Evolutionary conservation across 2,113 vertebrate genomes (phyloP).

Genomic region (Datnioides undecimradiatus): DNA sequence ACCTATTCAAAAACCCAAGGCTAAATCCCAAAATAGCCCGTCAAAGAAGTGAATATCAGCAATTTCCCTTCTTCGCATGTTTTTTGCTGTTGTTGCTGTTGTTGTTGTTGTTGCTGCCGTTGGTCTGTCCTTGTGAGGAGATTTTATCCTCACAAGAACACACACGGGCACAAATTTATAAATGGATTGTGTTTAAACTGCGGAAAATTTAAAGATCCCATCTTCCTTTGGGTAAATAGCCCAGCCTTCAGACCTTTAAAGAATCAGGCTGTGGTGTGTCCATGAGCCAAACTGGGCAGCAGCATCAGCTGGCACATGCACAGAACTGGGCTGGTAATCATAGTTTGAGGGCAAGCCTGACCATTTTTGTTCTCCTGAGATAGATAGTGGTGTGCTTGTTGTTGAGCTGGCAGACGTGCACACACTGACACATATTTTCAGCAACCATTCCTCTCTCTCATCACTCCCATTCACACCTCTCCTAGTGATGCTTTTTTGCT

Average conservation of each 20-base stretch:
- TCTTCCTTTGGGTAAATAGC: slow-evolving; percentile 22
- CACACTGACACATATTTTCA: slow-evolving; percentile 62
- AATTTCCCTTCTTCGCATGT: background rate
- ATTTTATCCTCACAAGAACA: slow-evolving; percentile 28
- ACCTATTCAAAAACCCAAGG: background rate
- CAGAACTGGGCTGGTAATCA: slow-evolving; percentile 60
- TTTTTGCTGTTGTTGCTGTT: slow-evolving; percentile 28
- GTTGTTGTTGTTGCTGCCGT: no score
- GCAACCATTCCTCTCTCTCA: slow-evolving; percentile 47
- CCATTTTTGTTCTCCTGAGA: slow-evolving; percentile 48
- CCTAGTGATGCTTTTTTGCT: slow-evolving; percentile 29
- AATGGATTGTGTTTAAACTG: slow-evolving; percentile 32
- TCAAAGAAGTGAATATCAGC: slow-evolving; percentile 29
- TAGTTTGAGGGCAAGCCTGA: slow-evolving; percentile 47
- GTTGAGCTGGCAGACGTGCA: slow-evolving; percentile 39
- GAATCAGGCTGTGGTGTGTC: slow-evolving; percentile 27
- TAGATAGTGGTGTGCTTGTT: slow-evolving; percentile 51
- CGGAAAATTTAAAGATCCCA: slow-evolving; percentile 25
- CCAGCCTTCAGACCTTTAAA: slow-evolving; percentile 28
- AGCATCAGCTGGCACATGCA: slow-evolving; percentile 51
- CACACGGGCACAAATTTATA: slow-evolving; percentile 18
- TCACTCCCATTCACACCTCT: slow-evolving; percentile 40
- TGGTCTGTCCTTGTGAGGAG: slow-evolving; percentile 23
- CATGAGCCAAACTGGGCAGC: slow-evolving; percentile 45
- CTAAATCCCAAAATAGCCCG: slow-evolving; percentile 8